phyloP scores from a whole-genome alignment of 1,140 invertebrate genomes.

The Pteromalus puparum region DNA sequence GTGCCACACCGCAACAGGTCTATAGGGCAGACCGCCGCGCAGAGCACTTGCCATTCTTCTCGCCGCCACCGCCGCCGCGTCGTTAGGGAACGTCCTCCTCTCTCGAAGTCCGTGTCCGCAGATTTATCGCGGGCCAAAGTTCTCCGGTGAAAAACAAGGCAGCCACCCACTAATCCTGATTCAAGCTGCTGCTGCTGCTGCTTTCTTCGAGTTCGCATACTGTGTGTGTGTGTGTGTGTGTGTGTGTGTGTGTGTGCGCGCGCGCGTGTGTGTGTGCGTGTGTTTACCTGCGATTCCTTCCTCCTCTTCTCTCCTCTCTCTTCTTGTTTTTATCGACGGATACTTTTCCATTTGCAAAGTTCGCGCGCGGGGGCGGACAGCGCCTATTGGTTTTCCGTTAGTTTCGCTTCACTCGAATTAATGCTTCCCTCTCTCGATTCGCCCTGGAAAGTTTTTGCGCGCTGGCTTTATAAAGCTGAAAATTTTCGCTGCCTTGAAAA shows the following conservation, averaged over 20 bases:
- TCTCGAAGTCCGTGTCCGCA: background rate
- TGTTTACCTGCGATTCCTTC: background rate
- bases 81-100: background rate
- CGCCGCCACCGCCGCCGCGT: background rate
- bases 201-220: background rate
- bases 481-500: background rate
- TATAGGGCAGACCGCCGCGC: background rate
- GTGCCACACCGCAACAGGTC: conserved; percentile 34
- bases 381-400: conserved; percentile 38
- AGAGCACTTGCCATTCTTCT: conserved; percentile 1
- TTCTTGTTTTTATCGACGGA: conserved; percentile 1
- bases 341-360: conserved; percentile 23
- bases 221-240: no score
- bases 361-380: background rate
- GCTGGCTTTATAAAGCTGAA: background rate
- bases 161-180: conserved; percentile 28
- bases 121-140: conserved; percentile 32
- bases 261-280: background rate
- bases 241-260: no score
- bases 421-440: background rate
- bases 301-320: background rate
- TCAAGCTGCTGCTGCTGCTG: background rate
- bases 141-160: conserved; percentile 13
- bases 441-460: background rate
- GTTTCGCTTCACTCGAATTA: conserved; percentile 28